Evolutionary conservation across 2,888 invertebrate genomes (phyloP).

Genomic region (Pyrochroa serraticornis): DNA sequence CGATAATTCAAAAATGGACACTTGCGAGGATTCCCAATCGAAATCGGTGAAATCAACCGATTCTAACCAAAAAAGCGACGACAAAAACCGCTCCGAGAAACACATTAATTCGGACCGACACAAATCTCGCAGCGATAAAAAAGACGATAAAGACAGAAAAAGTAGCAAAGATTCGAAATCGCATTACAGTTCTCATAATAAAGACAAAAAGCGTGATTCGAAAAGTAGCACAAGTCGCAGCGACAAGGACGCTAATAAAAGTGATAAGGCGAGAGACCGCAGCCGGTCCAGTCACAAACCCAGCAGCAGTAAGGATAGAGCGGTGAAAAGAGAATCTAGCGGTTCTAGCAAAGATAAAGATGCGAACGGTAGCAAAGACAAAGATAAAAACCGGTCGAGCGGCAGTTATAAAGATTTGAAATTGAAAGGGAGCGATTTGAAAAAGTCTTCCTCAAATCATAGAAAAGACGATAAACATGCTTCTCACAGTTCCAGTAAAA

Average conservation of each 20-base stretch:
- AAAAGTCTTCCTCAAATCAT: conserved; percentile 35
- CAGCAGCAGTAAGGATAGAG: conserved; percentile 21
- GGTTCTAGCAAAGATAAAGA: conserved; percentile 36
- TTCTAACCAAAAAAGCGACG: conserved; percentile 23
- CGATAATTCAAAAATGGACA: conserved; percentile 57
- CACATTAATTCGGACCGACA: conserved; percentile 56
- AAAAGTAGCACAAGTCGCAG: conserved; percentile 33
- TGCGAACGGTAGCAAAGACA: conserved; percentile 29
- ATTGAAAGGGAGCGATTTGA: conserved; percentile 41
- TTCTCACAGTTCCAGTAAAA: conserved; percentile 34
- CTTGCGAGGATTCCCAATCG: conserved; percentile 44
- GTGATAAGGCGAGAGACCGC: conserved; percentile 53
- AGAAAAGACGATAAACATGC: conserved; percentile 40
- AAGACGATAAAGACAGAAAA: conserved; percentile 47
- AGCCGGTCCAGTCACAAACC: conserved; percentile 28
- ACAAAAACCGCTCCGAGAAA: conserved; percentile 33
- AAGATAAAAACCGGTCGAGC: conserved; percentile 37
- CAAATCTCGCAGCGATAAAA: conserved; percentile 54
- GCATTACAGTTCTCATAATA: conserved; percentile 28
- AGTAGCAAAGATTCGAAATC: conserved; percentile 28
- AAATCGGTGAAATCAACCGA: conserved; percentile 30
- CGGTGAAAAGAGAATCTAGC: conserved; percentile 25
- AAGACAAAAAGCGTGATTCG: conserved; percentile 34
- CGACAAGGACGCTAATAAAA: conserved; percentile 27
- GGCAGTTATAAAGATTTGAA: conserved; percentile 43